Base-by-base conservation (phyloP, 2,113 vertebrate genomes). In the Bufo bufo region DNA sequence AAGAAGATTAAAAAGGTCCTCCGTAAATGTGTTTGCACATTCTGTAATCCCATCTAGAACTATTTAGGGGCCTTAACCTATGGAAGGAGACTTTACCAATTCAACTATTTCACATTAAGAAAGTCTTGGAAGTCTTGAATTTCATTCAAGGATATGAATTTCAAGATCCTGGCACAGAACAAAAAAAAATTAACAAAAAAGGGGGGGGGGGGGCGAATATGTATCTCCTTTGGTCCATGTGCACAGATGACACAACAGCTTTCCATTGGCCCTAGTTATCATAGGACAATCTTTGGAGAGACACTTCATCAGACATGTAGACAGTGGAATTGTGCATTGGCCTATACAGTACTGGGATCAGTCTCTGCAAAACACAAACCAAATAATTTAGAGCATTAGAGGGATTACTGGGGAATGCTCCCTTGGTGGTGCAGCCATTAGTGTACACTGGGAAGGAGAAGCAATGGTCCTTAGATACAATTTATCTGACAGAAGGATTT, bases 401-500 rank as follows among this genome's bases (percentile, higher is more conserved):
- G 47, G 43, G 20, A 54, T 69, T 84, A 69, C 7, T 17, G 4
- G 47, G n/a, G 33, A 69, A 33, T 33, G 43, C 59, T 82, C 77
- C 43, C 50, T 2, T 58, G 47, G 47, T 45, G 72, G 72, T 4
- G 16, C 47, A 49, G 16, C 43, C 2, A 47, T 1, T 74, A 49
- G 17, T 3, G 12, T 61, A 10, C 59, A 75, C 72, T 10, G 33
- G 50, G 16, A 49, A 4, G 0, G 72, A 50, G 72, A 75, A 19
- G 33, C 13, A 71, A 5, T 11, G 7, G 71, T 74, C 71, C 71
- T 74, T 19, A 17, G 17, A 20, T 9, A 75, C 16, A 50, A 9
- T 20, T 75, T 75, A 75, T 19, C 19, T 75, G 47, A 50, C 72
- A 50, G 72, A 75, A 50, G 72, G 72, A 75, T 9, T 75, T 75